phyloP scores from a whole-genome alignment of 2,888 invertebrate genomes.

The Laothoe populi region DNA sequence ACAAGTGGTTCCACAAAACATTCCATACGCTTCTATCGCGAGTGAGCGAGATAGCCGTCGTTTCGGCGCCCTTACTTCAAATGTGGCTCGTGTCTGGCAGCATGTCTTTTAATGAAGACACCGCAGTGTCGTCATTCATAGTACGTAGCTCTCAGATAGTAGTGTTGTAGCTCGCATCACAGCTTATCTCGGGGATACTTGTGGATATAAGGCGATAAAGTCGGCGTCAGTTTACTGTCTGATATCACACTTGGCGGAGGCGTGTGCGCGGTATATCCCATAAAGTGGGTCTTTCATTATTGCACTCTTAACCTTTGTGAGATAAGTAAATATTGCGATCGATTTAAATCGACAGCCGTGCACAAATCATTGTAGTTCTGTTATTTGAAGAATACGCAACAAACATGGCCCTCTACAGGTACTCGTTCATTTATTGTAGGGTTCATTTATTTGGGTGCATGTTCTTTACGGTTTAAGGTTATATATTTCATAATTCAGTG shows the following conservation, averaged over 20 bases:
- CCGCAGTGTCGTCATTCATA: constrained; percentile 77
- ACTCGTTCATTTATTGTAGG: constrained; percentile 41
- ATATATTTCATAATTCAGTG: neutral
- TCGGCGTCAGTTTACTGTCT: constrained; percentile 63
- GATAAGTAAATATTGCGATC: constrained; percentile 50
- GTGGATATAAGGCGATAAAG: constrained; percentile 80
- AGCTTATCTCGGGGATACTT: constrained; percentile 65
- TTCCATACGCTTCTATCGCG: constrained; percentile 81
- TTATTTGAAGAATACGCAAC: constrained; percentile 54
- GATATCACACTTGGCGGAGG: constrained; percentile 75
- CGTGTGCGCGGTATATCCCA: constrained; percentile 65
- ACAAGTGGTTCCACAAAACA: constrained; percentile 80
- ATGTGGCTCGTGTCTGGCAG: constrained; percentile 66
- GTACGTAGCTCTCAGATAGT: constrained; percentile 84
- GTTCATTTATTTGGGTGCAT: constrained; percentile 39
- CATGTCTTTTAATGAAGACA: constrained; percentile 71
- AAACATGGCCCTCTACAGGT: constrained; percentile 78
- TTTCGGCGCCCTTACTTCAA: constrained; percentile 65
- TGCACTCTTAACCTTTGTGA: constrained; percentile 58
- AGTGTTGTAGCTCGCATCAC: constrained; percentile 79
- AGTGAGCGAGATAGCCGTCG: constrained; percentile 66
- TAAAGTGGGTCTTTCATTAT: constrained; percentile 51
- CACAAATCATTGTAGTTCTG: constrained; percentile 47
- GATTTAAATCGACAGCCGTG: constrained; percentile 43
- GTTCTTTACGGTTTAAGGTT: constrained; percentile 28